Conservation (phyloP, 2,113 vertebrate species). For the Oryzias celebensis region DNA sequence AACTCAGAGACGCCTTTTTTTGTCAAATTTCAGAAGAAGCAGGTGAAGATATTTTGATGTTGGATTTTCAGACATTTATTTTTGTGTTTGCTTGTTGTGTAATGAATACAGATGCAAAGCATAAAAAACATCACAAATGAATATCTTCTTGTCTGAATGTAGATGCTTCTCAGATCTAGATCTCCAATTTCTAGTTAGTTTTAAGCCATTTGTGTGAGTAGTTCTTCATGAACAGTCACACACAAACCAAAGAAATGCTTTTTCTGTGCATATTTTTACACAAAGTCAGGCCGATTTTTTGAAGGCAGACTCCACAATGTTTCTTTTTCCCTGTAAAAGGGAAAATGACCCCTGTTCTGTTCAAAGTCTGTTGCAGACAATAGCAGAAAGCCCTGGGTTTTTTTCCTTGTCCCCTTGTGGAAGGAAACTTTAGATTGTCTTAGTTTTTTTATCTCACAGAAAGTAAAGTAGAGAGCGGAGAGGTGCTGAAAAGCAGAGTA, state of each 20-base stretch:
- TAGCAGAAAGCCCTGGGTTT: constrained; percentile 2
- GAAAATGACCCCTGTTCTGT: background rate
- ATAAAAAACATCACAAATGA: too few relatives aligned
- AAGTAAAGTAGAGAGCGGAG: constrained; percentile 21
- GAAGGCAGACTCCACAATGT: constrained; percentile 22
- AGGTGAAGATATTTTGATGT: too few relatives aligned
- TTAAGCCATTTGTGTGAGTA: background rate
- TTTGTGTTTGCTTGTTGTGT: too few relatives aligned
- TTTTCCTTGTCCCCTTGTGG: constrained; percentile 22
- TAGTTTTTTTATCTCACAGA: background rate
- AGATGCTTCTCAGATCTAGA: background rate
- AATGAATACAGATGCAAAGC: too few relatives aligned
- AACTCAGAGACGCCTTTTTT: too few relatives aligned
- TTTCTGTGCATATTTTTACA: constrained; percentile 28
- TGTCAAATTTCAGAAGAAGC: too few relatives aligned
- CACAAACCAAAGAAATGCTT: constrained; percentile 5
- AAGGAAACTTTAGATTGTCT: constrained; percentile 63
- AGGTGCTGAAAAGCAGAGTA: constrained; percentile 47
- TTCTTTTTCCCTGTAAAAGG: constrained; percentile 9
- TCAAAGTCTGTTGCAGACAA: constrained; percentile 14
- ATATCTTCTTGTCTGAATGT: too few relatives aligned
- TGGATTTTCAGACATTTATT: too few relatives aligned
- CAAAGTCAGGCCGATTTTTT: constrained; percentile 7
- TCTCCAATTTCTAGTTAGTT: too few relatives aligned
- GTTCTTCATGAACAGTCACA: constrained; percentile 3